Evolutionary conservation across 1,140 invertebrate genomes (phyloP).

Genomic region (Drosophila pruinosa): DNA sequence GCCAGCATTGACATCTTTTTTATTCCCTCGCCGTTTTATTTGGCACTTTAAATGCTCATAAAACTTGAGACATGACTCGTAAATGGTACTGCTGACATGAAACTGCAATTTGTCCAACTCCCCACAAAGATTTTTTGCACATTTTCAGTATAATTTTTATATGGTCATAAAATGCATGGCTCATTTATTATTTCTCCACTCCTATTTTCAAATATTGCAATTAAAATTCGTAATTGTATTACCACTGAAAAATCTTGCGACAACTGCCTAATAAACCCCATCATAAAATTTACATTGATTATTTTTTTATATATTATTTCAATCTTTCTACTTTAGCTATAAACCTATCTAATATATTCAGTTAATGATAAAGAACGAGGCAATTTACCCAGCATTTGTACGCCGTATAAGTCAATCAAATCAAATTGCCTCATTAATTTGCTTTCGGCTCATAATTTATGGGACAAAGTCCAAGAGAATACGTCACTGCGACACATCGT

Average conservation of each 20-base stretch:
- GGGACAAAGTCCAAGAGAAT: background rate
- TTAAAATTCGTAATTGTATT: background rate
- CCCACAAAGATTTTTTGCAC: slow-evolving; percentile 39
- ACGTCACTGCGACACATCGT: slow-evolving; percentile 1
- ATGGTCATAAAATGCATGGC: background rate
- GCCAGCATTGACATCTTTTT: slow-evolving; percentile 44
- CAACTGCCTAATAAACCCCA: background rate
- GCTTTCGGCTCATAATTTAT: slow-evolving; percentile 42
- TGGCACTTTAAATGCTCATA: slow-evolving; percentile 58
- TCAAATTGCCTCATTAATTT: background rate
- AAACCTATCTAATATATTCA: background rate
- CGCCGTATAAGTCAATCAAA: background rate
- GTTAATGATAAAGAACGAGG: background rate
- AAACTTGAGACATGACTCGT: slow-evolving; percentile 45
- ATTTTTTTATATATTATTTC: background rate
- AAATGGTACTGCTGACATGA: slow-evolving; percentile 53
- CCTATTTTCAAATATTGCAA: background rate
- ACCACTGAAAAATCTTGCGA: no score
- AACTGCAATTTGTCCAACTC: slow-evolving; percentile 64
- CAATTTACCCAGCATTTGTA: background rate
- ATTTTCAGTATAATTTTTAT: slow-evolving; percentile 26
- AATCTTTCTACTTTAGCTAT: background rate
- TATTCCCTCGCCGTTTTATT: slow-evolving; percentile 47
- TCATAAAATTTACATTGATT: background rate
- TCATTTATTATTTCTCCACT: background rate